A percentile compares a stretch with the other conserved stretches of the same genome.
These are phyloP conservation scores for Silurus aristotelis DNA, from an alignment of 2,797 vertebrate genomes.

Conservation along the genomic window DNA sequence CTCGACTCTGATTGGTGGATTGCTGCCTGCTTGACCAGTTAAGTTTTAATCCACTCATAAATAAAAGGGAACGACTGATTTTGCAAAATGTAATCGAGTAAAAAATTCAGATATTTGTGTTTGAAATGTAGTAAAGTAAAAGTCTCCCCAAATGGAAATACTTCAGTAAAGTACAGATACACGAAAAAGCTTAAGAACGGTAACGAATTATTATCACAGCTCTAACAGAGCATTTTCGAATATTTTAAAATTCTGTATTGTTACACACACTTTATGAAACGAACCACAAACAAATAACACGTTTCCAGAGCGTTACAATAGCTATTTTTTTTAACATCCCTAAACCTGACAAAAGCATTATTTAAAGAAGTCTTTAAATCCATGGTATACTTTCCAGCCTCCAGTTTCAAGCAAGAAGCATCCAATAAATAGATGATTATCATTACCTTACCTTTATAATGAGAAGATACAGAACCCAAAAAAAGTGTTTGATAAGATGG, in stretches of 20 bases:
- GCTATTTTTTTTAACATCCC: neutral
- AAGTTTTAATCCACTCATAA: no score
- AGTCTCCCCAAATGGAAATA: no score
- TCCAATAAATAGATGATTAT: neutral
- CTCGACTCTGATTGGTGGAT: no score
- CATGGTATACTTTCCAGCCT: neutral
- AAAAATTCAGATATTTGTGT: no score
- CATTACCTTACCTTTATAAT: neutral
- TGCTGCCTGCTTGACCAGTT: no score
- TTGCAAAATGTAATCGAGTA: no score
- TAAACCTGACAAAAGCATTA: neutral
- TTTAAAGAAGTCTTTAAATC: neutral
- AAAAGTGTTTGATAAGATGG: slow-evolving; percentile 7
- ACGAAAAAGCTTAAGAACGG: no score
- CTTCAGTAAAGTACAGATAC: no score
- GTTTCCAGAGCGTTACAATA: neutral
- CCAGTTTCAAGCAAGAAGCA: neutral
- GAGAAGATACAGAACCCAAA: neutral
- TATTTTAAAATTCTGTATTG: neutral
- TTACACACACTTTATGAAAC: neutral
- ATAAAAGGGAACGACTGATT: no score
- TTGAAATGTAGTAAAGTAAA: no score
- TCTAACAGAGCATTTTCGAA: neutral
- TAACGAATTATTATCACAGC: no score
- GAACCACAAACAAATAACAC: neutral